These are phyloP conservation scores for Rhagoletis zephyria DNA, from an alignment of 1,140 invertebrate genomes.

Conservation along the genomic window DNA sequence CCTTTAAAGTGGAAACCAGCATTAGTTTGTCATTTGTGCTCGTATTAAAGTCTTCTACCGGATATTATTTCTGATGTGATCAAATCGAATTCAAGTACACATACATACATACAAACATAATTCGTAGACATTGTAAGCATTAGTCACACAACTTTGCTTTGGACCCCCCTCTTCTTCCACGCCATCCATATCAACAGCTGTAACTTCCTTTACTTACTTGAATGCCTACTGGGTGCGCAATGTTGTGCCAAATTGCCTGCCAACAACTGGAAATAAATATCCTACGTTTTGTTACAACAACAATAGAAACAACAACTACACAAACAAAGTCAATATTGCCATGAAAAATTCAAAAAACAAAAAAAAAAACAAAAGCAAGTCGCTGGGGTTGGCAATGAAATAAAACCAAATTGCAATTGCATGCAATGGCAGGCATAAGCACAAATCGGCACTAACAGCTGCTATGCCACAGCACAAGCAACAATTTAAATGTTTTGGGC, in stretches of 20 bases:
- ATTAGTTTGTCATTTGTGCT: too few relatives aligned
- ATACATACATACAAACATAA: too few relatives aligned
- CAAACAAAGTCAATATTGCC: background rate
- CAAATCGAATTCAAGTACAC: too few relatives aligned
- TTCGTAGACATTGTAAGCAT: too few relatives aligned
- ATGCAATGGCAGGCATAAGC: background rate
- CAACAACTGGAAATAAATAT: background rate
- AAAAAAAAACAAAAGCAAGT: background rate
- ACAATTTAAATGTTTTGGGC: background rate
- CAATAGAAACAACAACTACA: background rate
- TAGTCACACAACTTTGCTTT: too few relatives aligned
- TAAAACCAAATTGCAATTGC: constrained; percentile 3
- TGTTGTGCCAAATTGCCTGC: constrained; percentile 17
- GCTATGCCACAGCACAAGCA: background rate
- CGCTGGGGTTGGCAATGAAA: background rate
- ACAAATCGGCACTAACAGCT: background rate
- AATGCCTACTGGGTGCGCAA: constrained; percentile 20
- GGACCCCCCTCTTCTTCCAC: too few relatives aligned
- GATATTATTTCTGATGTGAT: too few relatives aligned
- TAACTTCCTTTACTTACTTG: background rate
- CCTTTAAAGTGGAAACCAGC: too few relatives aligned
- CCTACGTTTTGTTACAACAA: background rate
- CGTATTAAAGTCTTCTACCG: too few relatives aligned
- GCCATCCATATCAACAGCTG: background rate
- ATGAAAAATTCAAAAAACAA: background rate